phyloP scores from a whole-genome alignment of 2,888 invertebrate genomes.

The Amphipyra tragopoginis region DNA sequence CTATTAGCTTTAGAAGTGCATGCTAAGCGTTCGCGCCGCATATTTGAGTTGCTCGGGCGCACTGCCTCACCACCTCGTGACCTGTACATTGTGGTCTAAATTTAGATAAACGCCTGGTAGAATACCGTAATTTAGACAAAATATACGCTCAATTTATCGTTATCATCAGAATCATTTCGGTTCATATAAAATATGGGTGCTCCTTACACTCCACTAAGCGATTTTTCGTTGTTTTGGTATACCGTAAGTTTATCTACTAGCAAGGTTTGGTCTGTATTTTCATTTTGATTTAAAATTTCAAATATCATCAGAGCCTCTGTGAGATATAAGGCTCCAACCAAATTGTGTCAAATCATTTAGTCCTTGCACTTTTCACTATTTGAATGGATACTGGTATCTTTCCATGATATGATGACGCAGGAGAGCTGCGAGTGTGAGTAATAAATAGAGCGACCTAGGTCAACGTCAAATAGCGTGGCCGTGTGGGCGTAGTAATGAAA shows the following conservation, averaged over 20 bases:
- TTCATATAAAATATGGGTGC: neutral
- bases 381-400: neutral
- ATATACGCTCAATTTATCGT: no score
- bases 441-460: conserved; percentile 14
- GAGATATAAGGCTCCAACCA: no score
- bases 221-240: neutral
- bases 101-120: conserved; percentile 39
- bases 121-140: conserved; percentile 24
- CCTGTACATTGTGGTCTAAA: conserved; percentile 41
- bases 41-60: conserved; percentile 52
- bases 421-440: neutral
- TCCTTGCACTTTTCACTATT: no score
- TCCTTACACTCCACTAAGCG: neutral
- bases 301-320: no score
- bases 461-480: neutral
- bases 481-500: conserved; percentile 4
- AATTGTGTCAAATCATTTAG: no score
- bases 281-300: no score
- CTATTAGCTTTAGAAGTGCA: conserved; percentile 23
- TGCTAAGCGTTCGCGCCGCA: conserved; percentile 29
- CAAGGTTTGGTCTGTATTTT: no score
- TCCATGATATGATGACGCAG: neutral
- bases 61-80: conserved; percentile 50
- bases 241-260: no score
- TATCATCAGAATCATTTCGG: no score